Conservation (phyloP, 2,888 invertebrate genomes). For the Oscheius myriophilus region DNA sequence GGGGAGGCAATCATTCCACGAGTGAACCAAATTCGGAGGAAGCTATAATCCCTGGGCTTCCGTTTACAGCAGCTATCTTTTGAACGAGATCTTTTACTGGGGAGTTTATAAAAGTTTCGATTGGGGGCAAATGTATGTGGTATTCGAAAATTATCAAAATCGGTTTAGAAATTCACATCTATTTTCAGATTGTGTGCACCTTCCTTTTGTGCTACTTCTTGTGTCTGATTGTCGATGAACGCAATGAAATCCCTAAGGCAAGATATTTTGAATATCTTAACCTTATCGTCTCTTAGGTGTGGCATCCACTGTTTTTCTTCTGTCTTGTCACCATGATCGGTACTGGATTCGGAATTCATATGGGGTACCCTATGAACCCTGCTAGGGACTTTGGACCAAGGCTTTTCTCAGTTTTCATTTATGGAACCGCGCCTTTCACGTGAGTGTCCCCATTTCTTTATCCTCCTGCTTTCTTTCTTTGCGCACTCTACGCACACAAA, state of each 20-base stretch:
- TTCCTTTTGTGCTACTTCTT: conserved; percentile 61
- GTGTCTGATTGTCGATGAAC: conserved; percentile 57
- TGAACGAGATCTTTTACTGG: no score
- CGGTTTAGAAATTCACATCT: background rate
- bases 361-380: conserved; percentile 59
- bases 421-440: conserved; percentile 62
- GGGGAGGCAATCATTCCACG: no score
- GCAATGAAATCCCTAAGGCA: conserved; percentile 62
- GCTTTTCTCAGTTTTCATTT: conserved; percentile 60
- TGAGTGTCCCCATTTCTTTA: conserved; percentile 15
- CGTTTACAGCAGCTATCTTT: no score
- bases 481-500: background rate
- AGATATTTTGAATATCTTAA: background rate
- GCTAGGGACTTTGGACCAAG: conserved; percentile 66
- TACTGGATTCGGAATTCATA: conserved; percentile 61
- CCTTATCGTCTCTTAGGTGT: conserved; percentile 13
- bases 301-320: conserved; percentile 60
- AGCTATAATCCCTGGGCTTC: no score
- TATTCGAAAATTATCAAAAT: no score
- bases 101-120: no score
- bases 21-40: no score
- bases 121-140: no score
- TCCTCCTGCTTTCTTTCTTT: no score
- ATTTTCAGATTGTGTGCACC: conserved; percentile 61
- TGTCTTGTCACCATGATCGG: conserved; percentile 62